Base-by-base conservation (phyloP, 1,140 invertebrate species). In the Tribolium madens region DNA sequence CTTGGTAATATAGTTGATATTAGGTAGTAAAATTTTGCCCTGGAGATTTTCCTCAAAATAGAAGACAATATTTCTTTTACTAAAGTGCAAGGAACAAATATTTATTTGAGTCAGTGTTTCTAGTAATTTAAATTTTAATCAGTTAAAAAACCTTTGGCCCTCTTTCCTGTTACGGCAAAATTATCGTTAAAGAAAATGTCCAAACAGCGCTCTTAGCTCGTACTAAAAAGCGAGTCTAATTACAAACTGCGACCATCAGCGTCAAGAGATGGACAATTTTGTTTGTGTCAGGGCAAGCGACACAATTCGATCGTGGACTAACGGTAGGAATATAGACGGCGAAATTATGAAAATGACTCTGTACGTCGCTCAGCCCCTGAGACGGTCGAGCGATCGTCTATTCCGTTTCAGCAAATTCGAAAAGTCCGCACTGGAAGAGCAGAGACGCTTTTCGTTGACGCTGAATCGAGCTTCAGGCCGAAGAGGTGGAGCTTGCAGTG, bases 401-500 rank as follows among this genome's bases (percentile, higher is more conserved):
- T 72, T 52, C 18, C 17, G 50, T 72, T 72, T 52, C 70, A 72
- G 15, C 46, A 72, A 72, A 26, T 33, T 12, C 9, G 31, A 26
- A 64, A 21, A 64, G 13, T 64, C 13, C 15, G 33, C 12, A 70
- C 42, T 46, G 33, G 13, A 47, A n/a, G 5, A 71, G 36, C n/a
- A 3, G 10, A 10, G 26, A 33, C 26, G 18, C 26, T 33, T 64
- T 33, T 64, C 57, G 7, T 33, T 14, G 57, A 64, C 14, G 12
- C 57, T 72, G 50, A 52, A 72, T n/a, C 42, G 46, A 72, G 70
- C 14, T 46, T 52, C n/a, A 33, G 46, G 70, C 48, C 50, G 70
- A 72, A 72, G 69, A 82, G 81, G 81, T 80, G 81, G 81, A 81
- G 81, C 80, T 31, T 70, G 70, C 75, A 52, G 79, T 83, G 83